Evolutionary conservation across 2,888 invertebrate species (phyloP).

Genomic region (Cryptocheilus praepositus): DNA sequence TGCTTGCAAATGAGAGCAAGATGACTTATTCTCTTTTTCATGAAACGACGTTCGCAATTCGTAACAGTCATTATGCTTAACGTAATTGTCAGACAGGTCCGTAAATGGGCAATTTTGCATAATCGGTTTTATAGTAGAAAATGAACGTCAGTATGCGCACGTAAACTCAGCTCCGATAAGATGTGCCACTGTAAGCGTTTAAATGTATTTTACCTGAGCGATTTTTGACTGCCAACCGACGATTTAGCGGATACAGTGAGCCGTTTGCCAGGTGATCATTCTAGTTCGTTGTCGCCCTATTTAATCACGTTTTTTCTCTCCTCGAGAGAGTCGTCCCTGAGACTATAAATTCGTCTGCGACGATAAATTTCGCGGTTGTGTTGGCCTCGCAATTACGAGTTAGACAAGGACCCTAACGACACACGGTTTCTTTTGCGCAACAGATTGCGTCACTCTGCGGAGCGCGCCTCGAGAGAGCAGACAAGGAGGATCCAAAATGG

Average conservation of each 20-base stretch:
- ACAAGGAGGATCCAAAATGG: slow-evolving; percentile 65
- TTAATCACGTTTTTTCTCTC: neutral
- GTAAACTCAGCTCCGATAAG: neutral
- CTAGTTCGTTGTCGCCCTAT: neutral
- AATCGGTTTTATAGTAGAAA: neutral
- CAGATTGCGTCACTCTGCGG: slow-evolving; percentile 55
- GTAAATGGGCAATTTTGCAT: too few relatives aligned
- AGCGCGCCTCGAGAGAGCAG: slow-evolving; percentile 22
- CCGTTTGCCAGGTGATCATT: too few relatives aligned
- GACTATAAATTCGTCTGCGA: slow-evolving; percentile 8
- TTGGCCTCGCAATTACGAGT: slow-evolving; percentile 21
- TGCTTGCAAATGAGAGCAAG: too few relatives aligned
- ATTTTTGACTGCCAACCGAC: too few relatives aligned
- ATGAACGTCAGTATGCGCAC: neutral
- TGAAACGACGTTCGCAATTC: too few relatives aligned
- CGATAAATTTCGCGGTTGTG: slow-evolving; percentile 18
- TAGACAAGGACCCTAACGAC: slow-evolving; percentile 46
- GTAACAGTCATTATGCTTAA: too few relatives aligned
- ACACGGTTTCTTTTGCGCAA: slow-evolving; percentile 53
- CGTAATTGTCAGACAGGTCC: too few relatives aligned
- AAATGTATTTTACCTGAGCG: too few relatives aligned
- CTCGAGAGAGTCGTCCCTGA: slow-evolving; percentile 17
- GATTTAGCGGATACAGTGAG: too few relatives aligned
- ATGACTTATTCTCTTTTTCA: too few relatives aligned
- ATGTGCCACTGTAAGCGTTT: too few relatives aligned